phyloP scores from a whole-genome alignment of 2,113 vertebrate species.

The Pteropus alecto region DNA sequence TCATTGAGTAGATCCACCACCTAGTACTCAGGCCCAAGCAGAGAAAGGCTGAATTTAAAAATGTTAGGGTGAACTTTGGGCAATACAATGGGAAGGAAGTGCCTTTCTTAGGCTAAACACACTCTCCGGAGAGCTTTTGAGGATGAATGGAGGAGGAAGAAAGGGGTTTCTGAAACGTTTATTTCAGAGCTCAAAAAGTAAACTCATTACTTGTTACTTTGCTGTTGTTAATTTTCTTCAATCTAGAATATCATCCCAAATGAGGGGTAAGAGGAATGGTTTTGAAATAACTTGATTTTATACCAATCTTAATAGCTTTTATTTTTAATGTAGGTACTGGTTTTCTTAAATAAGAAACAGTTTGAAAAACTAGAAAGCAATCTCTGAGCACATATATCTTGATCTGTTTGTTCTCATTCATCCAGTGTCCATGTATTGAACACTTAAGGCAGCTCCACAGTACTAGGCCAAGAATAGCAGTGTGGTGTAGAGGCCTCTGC shows the following conservation, averaged over 20 bases:
- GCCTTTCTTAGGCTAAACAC: neutral
- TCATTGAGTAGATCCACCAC: neutral
- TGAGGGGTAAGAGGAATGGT: neutral
- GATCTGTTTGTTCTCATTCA: neutral
- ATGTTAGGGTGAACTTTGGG: neutral
- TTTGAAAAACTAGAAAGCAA: neutral
- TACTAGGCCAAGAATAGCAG: neutral
- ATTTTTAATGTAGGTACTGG: neutral
- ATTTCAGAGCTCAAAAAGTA: neutral
- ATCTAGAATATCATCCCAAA: neutral
- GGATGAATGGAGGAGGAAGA: neutral
- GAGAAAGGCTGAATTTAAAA: neutral
- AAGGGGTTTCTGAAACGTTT: neutral
- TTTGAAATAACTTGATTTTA: slow-evolving; percentile 7
- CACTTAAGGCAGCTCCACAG: neutral
- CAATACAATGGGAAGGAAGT: neutral
- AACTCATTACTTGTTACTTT: neutral
- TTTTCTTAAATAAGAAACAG: neutral
- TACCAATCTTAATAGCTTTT: neutral
- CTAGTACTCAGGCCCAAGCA: neutral
- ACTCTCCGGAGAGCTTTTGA: neutral
- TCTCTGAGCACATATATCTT: neutral
- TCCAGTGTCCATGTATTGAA: neutral
- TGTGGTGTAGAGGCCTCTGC: neutral
- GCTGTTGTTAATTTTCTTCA: neutral